Conservation (phyloP, 1,140 invertebrate genomes). For the Saccostrea cuccullata region DNA sequence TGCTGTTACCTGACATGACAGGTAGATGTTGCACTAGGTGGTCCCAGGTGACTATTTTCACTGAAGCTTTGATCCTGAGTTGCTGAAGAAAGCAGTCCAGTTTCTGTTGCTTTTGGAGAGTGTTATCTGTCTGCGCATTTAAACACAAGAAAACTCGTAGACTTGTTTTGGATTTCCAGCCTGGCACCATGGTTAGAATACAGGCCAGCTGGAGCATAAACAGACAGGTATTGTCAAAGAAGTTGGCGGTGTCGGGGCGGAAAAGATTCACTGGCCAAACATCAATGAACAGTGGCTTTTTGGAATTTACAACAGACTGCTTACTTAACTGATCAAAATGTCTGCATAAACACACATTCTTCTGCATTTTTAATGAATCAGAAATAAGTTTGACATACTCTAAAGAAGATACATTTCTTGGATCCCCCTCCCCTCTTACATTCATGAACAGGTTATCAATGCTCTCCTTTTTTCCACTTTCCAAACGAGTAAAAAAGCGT, state of each 20-base stretch:
- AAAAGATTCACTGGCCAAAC: slow-evolving; percentile 90
- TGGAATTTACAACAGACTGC: slow-evolving; percentile 67
- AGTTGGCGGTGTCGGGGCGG: slow-evolving; percentile 74
- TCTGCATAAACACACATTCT: slow-evolving; percentile 95
- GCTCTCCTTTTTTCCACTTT: slow-evolving; percentile 50
- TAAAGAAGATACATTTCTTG: slow-evolving; percentile 70
- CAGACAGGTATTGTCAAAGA: slow-evolving; percentile 86
- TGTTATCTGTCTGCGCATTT: slow-evolving; percentile 76
- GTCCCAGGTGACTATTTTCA: slow-evolving; percentile 82
- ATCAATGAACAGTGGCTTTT: slow-evolving; percentile 84
- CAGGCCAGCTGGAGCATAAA: slow-evolving; percentile 98
- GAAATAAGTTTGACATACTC: slow-evolving; percentile 95
- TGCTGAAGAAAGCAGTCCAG: slow-evolving; percentile 80
- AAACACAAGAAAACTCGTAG: slow-evolving; percentile 91
- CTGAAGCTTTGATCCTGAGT: slow-evolving; percentile 82
- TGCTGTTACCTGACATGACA: neutral
- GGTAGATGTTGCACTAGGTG: slow-evolving; percentile 76
- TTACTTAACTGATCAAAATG: slow-evolving; percentile 92
- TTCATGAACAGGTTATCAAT: slow-evolving; percentile 62
- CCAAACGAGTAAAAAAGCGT: slow-evolving; percentile 61
- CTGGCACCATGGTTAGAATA: slow-evolving; percentile 91
- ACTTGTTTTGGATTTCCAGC: slow-evolving; percentile 83
- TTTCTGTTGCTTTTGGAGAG: slow-evolving; percentile 80
- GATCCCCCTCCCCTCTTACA: slow-evolving; percentile 70
- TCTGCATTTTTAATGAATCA: slow-evolving; percentile 92